Evolutionary conservation across 1,140 invertebrate genomes (phyloP).

Genomic region (Drosophila subpulchrella): DNA sequence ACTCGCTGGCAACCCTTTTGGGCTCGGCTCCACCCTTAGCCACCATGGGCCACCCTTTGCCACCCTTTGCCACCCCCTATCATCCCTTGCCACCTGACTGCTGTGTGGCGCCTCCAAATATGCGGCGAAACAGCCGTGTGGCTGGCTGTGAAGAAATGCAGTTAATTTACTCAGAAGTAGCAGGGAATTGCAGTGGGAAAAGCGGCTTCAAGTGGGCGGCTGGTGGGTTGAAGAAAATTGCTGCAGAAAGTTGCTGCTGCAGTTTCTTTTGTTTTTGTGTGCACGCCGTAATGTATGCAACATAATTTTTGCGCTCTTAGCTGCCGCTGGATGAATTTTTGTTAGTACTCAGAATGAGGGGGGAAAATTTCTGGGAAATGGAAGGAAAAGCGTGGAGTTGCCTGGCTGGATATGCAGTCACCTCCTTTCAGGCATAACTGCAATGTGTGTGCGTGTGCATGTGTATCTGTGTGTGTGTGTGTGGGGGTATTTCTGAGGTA

Average conservation of each 20-base stretch:
- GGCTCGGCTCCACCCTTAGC: conserved; percentile 39
- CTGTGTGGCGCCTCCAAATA: conserved; percentile 71
- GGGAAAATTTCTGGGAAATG: conserved; percentile 4
- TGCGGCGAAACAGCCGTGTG: conserved; percentile 49
- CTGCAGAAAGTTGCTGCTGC: conserved; percentile 76
- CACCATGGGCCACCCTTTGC: neutral
- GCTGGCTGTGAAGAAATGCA: conserved; percentile 78
- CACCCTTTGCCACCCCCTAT: neutral
- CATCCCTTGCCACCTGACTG: conserved; percentile 23
- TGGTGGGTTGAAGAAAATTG: conserved; percentile 58
- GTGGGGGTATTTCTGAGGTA: conserved; percentile 56
- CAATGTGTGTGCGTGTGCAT: conserved; percentile 13
- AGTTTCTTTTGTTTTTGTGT: conserved; percentile 82
- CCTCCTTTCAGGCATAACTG: conserved; percentile 60
- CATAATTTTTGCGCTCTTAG: conserved; percentile 76
- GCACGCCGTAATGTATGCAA: conserved; percentile 81
- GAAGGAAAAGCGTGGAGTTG: conserved; percentile 25
- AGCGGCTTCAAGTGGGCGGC: conserved; percentile 7
- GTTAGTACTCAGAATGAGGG: conserved; percentile 57
- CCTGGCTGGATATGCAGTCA: conserved; percentile 69
- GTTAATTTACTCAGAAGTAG: conserved; percentile 83
- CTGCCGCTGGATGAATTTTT: conserved; percentile 69
- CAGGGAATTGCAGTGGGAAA: conserved; percentile 39
- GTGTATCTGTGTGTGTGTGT: conserved; percentile 32
- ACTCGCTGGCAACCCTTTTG: conserved; percentile 56